Percentiles rank a stretch among this genome's conserved stretches.
Evolutionary conservation across 2,797 vertebrate species (phyloP).

Genomic region (Hapalemur alaotrensis): DNA sequence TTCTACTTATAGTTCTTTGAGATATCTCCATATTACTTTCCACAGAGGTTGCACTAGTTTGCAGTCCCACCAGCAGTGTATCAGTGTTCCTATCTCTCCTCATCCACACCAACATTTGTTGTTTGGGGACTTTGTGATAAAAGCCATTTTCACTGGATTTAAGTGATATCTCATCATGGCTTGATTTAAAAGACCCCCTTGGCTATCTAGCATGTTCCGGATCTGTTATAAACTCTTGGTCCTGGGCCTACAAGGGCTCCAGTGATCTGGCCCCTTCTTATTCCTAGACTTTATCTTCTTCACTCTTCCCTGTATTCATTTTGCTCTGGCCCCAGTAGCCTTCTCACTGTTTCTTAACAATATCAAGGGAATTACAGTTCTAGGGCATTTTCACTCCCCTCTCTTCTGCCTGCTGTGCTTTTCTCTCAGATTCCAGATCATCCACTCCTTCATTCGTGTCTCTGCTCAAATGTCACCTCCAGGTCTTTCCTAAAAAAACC

Average conservation of each 20-base stretch:
- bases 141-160: no score
- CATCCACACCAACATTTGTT: no score
- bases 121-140: no score
- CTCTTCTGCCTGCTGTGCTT: neutral
- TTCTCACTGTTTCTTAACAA: neutral
- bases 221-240: neutral
- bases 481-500: neutral
- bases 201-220: neutral
- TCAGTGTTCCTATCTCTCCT: no score
- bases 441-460: neutral
- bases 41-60: no score
- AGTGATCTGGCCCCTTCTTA: accelerated
- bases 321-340: neutral
- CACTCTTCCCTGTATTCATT: neutral
- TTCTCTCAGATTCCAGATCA: neutral
- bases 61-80: no score
- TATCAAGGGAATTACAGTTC: neutral
- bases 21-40: no score
- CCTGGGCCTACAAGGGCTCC: neutral
- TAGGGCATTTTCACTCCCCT: no score
- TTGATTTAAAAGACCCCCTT: neutral
- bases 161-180: no score
- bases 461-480: neutral
- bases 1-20: no score
- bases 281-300: neutral